Evolutionary conservation across 2,113 vertebrate species (phyloP).

Genomic region (Phasianus colchicus): DNA sequence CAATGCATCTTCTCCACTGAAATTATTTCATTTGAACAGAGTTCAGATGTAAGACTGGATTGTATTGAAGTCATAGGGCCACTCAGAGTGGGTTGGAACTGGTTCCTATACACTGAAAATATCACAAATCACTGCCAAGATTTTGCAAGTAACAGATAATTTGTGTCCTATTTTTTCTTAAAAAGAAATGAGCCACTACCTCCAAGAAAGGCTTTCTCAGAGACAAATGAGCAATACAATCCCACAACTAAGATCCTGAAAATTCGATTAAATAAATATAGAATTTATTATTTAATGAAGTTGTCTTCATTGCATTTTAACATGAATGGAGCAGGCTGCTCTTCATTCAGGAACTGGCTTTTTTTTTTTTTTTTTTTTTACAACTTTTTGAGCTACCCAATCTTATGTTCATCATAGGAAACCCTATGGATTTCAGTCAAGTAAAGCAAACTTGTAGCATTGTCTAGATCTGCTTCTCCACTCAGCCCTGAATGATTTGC

Average conservation of each 20-base stretch:
- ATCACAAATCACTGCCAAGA: background rate
- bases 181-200: background rate
- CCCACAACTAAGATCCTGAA: background rate
- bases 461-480: background rate
- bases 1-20: background rate
- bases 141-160: background rate
- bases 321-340: background rate
- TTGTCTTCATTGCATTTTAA: background rate
- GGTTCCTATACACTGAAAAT: background rate
- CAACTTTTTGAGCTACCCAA: background rate
- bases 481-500: background rate
- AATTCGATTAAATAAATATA: background rate
- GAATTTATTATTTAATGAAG: background rate
- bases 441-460: background rate
- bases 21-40: background rate
- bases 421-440: background rate
- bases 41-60: background rate
- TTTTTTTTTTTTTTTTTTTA: background rate
- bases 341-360: background rate
- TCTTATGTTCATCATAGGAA: accelerated
- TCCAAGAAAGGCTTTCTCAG: background rate
- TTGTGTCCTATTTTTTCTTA: background rate
- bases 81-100: background rate
- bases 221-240: background rate
- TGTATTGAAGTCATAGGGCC: background rate